These are phyloP conservation scores for Papilio gigon DNA, from an alignment of 2,888 invertebrate genomes.

Conservation along the genomic window DNA sequence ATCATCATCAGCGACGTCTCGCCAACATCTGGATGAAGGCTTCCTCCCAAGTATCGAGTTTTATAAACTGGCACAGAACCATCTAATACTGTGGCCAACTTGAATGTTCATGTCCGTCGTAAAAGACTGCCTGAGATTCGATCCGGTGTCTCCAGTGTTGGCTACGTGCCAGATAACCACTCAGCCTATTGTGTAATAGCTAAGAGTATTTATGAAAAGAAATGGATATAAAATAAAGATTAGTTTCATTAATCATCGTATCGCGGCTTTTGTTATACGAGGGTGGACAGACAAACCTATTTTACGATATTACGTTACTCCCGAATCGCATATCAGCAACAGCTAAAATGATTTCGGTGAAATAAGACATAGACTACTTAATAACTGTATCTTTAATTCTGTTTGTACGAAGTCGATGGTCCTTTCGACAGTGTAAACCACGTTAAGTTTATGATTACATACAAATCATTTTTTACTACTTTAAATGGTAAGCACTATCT, in stretches of 20 bases:
- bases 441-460: too few species aligned
- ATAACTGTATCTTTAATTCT: too few species aligned
- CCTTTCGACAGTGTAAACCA: too few species aligned
- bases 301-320: neutral
- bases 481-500: too few species aligned
- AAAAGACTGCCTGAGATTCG: slow-evolving; percentile 14
- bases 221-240: neutral
- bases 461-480: too few species aligned
- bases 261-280: neutral
- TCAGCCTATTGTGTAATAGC: slow-evolving; percentile 5
- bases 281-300: neutral
- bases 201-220: slow-evolving; percentile 9
- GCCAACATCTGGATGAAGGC: too few species aligned
- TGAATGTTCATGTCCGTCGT: slow-evolving; percentile 11
- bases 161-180: slow-evolving; percentile 11
- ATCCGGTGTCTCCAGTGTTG: slow-evolving; percentile 10
- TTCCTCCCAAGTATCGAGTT: neutral
- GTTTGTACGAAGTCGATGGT: too few species aligned
- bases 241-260: neutral
- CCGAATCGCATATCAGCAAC: too few species aligned
- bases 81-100: neutral
- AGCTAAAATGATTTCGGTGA: too few species aligned
- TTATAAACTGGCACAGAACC: neutral
- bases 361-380: too few species aligned
- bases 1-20: too few species aligned